Evolutionary conservation across 2,113 vertebrate genomes (phyloP), one percentile per base, ranked within the genome.

Genomic region (Ondatra zibethicus): DNA sequence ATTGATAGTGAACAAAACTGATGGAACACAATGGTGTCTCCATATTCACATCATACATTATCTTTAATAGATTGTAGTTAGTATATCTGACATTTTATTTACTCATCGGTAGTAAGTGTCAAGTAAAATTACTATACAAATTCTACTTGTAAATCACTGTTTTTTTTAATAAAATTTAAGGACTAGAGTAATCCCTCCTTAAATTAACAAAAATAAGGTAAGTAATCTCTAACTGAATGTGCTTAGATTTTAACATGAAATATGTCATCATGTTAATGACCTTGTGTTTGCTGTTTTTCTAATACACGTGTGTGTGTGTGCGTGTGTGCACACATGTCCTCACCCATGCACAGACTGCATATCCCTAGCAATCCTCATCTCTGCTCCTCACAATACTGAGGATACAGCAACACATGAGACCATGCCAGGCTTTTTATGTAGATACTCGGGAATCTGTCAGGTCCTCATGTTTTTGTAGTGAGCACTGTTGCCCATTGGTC

Each of bases 71-170:
- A 31, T 72, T 76, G 61, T 29, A 52, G 66, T 45, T 52, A 75
- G 52, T 55, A 91, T 66, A 55, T 33, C 75, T 82, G 12, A 39
- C 4, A 96, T 80, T 89, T 58, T 87, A 52, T 89, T 89, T 92
- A 77, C 55, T 66, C 8, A 84, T 52, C 76, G 68, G 73, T 72
- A 81, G 61, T 10, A 78, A 23, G 47, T 73, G 52, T 19, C 17
- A 87, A 87, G 13, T 17, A 17, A 95, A 93, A 58, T 0, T 3
- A 86, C 66, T 39, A 89, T n/a, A 81, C 73, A 39, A 77, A 82
- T 36, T 39, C 55, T 13, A 95, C 50, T 66, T 87, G 6, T 39
- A 89, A 80, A 66, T 72, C 7, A 55, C 5, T 27, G 10, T 33
- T 50, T 27, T 29, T 47, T 29, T 47, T 23, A 73, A 36, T 33